phyloP scores from a whole-genome alignment of 2,888 invertebrate species.

The Gisinianus flammeolus region DNA sequence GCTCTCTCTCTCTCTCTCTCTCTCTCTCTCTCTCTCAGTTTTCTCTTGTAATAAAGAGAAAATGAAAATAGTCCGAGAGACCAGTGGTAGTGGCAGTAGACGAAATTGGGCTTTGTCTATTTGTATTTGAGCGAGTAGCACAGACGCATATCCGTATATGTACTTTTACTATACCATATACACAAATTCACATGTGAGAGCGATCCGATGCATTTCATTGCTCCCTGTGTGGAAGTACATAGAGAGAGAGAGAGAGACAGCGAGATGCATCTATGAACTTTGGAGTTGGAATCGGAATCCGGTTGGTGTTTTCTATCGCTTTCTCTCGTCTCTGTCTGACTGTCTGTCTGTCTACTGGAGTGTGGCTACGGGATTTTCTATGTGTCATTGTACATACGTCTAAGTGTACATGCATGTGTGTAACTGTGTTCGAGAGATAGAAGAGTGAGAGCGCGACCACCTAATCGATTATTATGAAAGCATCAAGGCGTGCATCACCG shows the following conservation, averaged over 20 bases:
- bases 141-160: neutral
- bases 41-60: neutral
- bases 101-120: neutral
- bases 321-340: neutral
- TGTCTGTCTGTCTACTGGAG: conserved; percentile 1
- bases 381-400: neutral
- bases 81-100: neutral
- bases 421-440: neutral
- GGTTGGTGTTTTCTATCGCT: neutral
- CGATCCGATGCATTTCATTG: neutral
- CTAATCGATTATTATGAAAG: conserved; percentile 34
- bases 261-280: neutral
- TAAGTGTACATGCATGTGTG: neutral
- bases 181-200: too few relatives aligned
- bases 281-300: neutral
- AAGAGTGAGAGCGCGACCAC: conserved; percentile 25
- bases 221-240: too few relatives aligned
- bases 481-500: conserved; percentile 31
- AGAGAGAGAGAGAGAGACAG: too few relatives aligned
- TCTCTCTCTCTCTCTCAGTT: neutral
- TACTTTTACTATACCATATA: too few relatives aligned
- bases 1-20: too few relatives aligned
- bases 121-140: neutral
- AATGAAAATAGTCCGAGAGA: neutral
- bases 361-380: neutral